Conservation (phyloP, 2,888 invertebrate genomes). For the Limnephilus marmoratus region DNA sequence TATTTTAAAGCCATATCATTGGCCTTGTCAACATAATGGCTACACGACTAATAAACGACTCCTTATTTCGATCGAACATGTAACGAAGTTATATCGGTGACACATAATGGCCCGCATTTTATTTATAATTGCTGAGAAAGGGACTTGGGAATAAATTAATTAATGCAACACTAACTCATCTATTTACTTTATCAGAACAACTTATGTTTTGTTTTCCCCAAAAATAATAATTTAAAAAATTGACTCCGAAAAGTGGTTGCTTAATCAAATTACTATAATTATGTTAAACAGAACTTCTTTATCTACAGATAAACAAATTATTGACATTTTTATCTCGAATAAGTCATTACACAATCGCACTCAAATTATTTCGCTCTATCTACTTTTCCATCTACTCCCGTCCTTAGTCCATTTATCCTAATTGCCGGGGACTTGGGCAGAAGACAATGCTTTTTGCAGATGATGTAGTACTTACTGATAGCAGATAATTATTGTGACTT, state of each 20-base stretch:
- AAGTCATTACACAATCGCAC: too few relatives aligned
- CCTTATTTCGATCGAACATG: slow-evolving; percentile 24
- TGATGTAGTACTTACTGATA: too few relatives aligned
- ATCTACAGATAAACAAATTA: too few relatives aligned
- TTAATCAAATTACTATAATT: background rate
- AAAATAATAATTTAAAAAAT: background rate
- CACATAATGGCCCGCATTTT: slow-evolving; percentile 60
- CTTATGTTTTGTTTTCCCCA: background rate
- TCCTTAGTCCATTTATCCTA: too few relatives aligned
- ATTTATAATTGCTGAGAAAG: slow-evolving; percentile 55
- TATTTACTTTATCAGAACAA: background rate
- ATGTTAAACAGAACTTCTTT: background rate
- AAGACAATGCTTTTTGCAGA: too few relatives aligned
- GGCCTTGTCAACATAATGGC: slow-evolving; percentile 40
- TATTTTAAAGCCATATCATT: slow-evolving; percentile 51
- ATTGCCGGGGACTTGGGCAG: too few relatives aligned
- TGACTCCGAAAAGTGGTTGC: background rate
- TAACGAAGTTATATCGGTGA: slow-evolving; percentile 54
- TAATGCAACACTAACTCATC: slow-evolving; percentile 52
- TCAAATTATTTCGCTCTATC: too few relatives aligned
- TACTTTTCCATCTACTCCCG: too few relatives aligned
- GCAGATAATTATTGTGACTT: too few relatives aligned
- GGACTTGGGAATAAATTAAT: slow-evolving; percentile 53
- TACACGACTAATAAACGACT: slow-evolving; percentile 23
- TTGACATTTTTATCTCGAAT: too few relatives aligned